Base-by-base conservation (phyloP, 1,140 invertebrate species). In the Leptoteleia sp. region DNA sequence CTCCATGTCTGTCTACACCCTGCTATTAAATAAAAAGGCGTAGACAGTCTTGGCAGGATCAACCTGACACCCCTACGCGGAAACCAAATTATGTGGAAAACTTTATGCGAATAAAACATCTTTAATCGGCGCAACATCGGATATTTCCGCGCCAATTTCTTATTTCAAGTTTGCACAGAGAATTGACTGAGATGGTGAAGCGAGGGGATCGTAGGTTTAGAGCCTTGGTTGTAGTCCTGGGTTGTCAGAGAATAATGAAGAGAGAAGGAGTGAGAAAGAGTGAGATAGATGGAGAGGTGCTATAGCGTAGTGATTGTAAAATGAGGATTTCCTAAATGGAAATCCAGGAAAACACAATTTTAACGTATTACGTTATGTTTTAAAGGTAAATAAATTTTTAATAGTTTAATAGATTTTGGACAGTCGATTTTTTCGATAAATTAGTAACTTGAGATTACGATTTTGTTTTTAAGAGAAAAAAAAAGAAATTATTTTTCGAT, bases 51-150 rank as follows among this genome's bases (percentile, higher is more conserved):
- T 9, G 27, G 19, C 15, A n/a, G 31, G 22, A 15, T 50, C 16
- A 50, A 8, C 33, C 48, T 15, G 38, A 37, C 48, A 52, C 33
- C 48, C 48, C 48, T 52, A 37, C 48, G 4, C 11, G 16, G 48
- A 37, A 52, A 31, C 25, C n/a, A n/a, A 0, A 25, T 19, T 19
- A 1, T 33, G 13, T 17, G 17, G 25, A 52, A 12, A 42, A 9
- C 11, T n/a, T 22, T 6, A 9, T 22, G n/a, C n/a, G n/a, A 35
- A 40, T 15, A 1, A 55, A 55, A 12, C 5, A 12, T 22, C 15
- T 19, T 9, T n/a, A n/a, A n/a, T n/a, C n/a, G n/a, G 6, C 33
- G 5, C 6, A 29, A 15, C 15, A 3, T 31, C 4, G 35, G 12
- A 8, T 12, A 15, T 13, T 7, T 2, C 12, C n/a, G 15, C 22